These are phyloP conservation scores for Herpetotheres cachinnans DNA, from an alignment of 2,113 vertebrate genomes.

Conservation along the genomic window DNA sequence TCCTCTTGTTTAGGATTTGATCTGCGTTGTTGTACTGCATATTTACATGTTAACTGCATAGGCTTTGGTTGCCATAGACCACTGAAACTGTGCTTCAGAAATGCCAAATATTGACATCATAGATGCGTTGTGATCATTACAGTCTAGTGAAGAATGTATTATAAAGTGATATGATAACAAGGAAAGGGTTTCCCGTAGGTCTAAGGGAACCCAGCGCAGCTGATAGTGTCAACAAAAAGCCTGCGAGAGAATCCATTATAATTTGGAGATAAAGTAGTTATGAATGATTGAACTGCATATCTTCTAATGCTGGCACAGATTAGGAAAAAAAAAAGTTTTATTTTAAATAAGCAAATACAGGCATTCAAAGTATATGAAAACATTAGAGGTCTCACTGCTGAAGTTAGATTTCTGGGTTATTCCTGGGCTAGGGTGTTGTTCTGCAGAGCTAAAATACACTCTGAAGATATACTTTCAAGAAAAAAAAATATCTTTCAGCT, in stretches of 20 bases:
- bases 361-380: neutral
- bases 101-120: neutral
- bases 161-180: neutral
- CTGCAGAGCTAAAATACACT: neutral
- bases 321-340: neutral
- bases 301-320: neutral
- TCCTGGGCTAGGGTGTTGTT: neutral
- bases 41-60: neutral
- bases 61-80: neutral
- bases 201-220: neutral
- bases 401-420: neutral
- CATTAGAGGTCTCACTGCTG: neutral
- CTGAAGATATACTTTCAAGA: neutral
- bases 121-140: neutral
- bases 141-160: neutral
- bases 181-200: neutral
- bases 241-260: neutral
- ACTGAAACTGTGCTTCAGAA: neutral
- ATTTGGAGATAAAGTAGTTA: neutral
- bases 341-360: neutral
- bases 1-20: neutral
- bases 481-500: neutral
- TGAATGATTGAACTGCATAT: neutral
- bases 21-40: neutral
- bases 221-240: neutral